Conservation (phyloP, 2,113 vertebrate species). For the Cryptotis parvus region DNA sequence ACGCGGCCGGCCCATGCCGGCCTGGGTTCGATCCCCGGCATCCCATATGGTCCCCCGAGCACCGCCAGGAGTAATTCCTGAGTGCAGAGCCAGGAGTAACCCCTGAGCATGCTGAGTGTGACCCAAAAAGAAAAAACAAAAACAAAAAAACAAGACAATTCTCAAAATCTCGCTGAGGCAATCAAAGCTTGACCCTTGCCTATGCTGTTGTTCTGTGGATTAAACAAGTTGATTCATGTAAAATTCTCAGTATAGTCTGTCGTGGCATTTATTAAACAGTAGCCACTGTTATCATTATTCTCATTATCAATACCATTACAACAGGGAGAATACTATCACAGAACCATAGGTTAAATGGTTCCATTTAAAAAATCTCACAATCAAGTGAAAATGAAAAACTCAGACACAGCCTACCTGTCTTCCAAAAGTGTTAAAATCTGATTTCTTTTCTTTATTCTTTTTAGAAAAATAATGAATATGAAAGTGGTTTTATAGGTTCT, state of each 20-base stretch:
- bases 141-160: too few species aligned
- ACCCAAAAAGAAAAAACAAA: too few species aligned
- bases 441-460: background rate
- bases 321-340: background rate
- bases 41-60: too few species aligned
- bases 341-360: background rate
- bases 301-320: constrained; percentile 29
- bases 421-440: background rate
- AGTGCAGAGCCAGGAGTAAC: too few species aligned
- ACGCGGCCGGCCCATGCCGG: too few species aligned
- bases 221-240: background rate
- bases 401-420: background rate
- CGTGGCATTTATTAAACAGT: background rate
- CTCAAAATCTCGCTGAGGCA: background rate
- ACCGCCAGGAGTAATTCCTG: too few species aligned
- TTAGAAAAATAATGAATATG: background rate
- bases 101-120: too few species aligned
- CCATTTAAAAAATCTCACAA: constrained; percentile 9
- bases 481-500: constrained; percentile 51
- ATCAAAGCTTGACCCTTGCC: background rate
- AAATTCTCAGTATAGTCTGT: background rate
- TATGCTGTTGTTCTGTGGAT: background rate
- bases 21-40: too few species aligned
- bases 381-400: background rate
- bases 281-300: background rate